These are phyloP conservation scores for Drosophila melanica DNA, from an alignment of 1,140 invertebrate species.

Conservation along the genomic window DNA sequence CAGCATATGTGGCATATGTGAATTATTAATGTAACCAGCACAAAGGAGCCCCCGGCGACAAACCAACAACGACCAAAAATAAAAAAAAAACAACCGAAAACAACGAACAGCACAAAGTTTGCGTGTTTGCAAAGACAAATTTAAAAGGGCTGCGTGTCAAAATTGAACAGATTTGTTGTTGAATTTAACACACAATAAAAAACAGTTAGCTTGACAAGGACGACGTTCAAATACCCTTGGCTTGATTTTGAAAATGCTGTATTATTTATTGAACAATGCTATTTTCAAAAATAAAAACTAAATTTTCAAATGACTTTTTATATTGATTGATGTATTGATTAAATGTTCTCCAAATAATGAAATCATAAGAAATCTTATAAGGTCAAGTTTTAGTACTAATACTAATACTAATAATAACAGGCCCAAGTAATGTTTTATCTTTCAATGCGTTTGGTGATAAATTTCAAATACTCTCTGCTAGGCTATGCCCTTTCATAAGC, in stretches of 20 bases:
- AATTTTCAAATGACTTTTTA: no score
- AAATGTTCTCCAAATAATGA: no score
- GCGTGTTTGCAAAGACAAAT: conserved; percentile 55
- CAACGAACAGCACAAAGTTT: conserved; percentile 39
- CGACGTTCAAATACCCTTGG: not conserved
- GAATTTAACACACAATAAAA: conserved; percentile 14
- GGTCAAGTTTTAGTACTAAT: no score
- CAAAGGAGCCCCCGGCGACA: conserved; percentile 68
- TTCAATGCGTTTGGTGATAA: no score
- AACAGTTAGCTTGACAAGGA: not conserved
- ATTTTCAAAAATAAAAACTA: no score
- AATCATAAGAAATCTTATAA: no score
- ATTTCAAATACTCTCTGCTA: not conserved
- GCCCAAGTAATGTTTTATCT: no score
- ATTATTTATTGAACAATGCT: no score
- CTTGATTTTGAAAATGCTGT: no score
- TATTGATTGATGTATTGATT: no score
- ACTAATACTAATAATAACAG: no score
- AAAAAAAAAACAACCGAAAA: conserved; percentile 31
- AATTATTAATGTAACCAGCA: conserved; percentile 76
- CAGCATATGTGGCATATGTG: conserved; percentile 71
- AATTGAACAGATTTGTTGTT: conserved; percentile 50
- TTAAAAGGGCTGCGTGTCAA: conserved; percentile 65
- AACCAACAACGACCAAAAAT: conserved; percentile 29
- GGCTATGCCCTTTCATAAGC: not conserved